Evolutionary conservation across 2,797 vertebrate genomes (phyloP), one percentile per base, ranked within the genome.

Genomic region (Coendou prehensilis): DNA sequence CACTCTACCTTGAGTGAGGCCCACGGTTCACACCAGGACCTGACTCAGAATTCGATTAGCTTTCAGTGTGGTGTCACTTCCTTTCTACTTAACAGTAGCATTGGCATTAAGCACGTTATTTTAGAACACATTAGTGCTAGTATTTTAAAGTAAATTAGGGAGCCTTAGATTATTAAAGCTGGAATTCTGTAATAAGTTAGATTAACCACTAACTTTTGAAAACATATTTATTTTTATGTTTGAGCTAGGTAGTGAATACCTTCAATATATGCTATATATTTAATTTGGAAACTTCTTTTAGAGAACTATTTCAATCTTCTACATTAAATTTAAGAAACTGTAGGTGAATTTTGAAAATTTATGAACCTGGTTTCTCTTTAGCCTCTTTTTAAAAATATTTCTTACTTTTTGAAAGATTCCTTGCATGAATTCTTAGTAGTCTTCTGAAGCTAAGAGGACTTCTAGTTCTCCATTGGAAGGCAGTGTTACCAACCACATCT

Each of bases 181-280:
- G 10, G 37, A 79, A 37, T 64, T 91, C 91, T 69, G 15, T 28
- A 91, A 90, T 94, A 90, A 94, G 80, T 50, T 14, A 64, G 41
- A 63, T 81, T 89, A 92, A 94, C 67, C 87, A 85, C 57, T 14
- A 95, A 37, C 47, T 84, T 89, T 87, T 57, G 30, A 69, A 88
- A 84, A 69, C 30, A 54, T 6, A 50, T 95, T 93, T 50, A 87
- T 63, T 92, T 89, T 88, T 15, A 9, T 59, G 78, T 92, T 78
- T 93, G 59, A 89, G 6, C 59, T 71, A 84, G 15, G 13, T 76
- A 23, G 82, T 89, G 64, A 93, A 63, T 87, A 33, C 63, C 37
- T 63, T 52, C 78, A 56, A 15, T 75, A 67, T 64, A 75, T 64
- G 37, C 45, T 13, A 0, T 56, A 3, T 91, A n/a, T 87, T 45